Evolutionary conservation across 2,888 invertebrate genomes (phyloP), one percentile per base, ranked within the genome.

Genomic region (Dolomedes plantarius): DNA sequence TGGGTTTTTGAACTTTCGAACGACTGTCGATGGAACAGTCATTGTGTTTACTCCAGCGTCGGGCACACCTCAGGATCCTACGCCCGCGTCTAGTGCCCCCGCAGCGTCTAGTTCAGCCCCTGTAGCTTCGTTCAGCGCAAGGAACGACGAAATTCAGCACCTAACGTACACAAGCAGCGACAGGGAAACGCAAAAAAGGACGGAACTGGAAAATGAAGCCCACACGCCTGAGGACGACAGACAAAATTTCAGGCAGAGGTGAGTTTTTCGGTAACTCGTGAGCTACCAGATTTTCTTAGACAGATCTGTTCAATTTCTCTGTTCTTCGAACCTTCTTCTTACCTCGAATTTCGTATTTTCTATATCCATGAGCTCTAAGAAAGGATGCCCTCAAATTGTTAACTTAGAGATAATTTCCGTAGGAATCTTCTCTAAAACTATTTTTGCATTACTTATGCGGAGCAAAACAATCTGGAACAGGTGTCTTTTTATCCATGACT

Each of bases 1-100:
- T 90, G 97, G 97, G 77, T 97, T 97, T 92, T 92, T 97, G 89
- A 97, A 97, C 92, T 97, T 97, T 91, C 96, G 97, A 74, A 97
- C 97, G 0, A 97, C 97, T 2, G 96, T 97, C 90, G 97, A 96
- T 88, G 96, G 97, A 91, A 97, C 97, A 16, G 95, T 97, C 75
- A 97, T 97, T 96, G 95, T 97, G 41, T 97, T 97, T 92, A 97
- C 97, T 0, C 97, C 97, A 0, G 89, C 89, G 2, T 87, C 87
- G 6, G 83, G 36, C 11, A 41, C 75, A 0, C 76, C 86, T 27
- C 67, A 65, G 28, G 74, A 67, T 9, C 79, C 74, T 13, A 65
- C 69, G 5, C 76, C 87, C 0, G 62, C 75, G 2, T 74, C 80
- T 6, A 27, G 39, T 13, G 64, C 80, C 11, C 13, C 67, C 9